A percentile compares a stretch with the other conserved stretches of the same genome.
Conservation (phyloP, 2,113 vertebrate genomes). For the Tragelaphus strepsiceros region DNA sequence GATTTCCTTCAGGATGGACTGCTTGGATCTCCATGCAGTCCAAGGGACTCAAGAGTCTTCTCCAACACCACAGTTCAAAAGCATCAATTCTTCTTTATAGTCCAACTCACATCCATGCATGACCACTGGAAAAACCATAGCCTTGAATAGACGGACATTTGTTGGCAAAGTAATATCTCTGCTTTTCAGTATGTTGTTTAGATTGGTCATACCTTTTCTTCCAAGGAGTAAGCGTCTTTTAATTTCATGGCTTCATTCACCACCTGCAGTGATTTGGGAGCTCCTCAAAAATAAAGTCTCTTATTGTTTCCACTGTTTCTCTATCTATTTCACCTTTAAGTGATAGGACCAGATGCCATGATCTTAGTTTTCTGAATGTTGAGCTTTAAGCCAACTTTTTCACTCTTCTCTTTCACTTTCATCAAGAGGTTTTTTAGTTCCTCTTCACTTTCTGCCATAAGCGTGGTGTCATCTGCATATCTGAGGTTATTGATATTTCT, state of each 20-base stretch:
- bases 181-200: background rate
- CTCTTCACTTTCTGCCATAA: background rate
- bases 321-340: background rate
- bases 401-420: background rate
- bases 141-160: background rate
- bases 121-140: background rate
- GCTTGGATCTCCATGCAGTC: too few species aligned
- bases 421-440: background rate
- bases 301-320: background rate
- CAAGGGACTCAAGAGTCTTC: too few species aligned
- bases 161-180: background rate
- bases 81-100: too few species aligned
- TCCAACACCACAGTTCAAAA: too few species aligned
- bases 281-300: rapidly evolving
- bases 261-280: background rate
- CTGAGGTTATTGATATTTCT: background rate
- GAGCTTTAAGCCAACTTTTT: background rate
- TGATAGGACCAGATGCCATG: background rate
- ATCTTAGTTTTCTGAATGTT: background rate
- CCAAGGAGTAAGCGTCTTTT: background rate
- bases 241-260: background rate
- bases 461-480: background rate
- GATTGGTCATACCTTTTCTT: background rate
- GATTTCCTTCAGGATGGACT: too few species aligned
- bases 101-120: background rate